Evolutionary conservation across 2,113 vertebrate genomes (phyloP), one percentile per base, ranked within the genome.

Genomic region (Oncorhynchus gorbuscha): DNA sequence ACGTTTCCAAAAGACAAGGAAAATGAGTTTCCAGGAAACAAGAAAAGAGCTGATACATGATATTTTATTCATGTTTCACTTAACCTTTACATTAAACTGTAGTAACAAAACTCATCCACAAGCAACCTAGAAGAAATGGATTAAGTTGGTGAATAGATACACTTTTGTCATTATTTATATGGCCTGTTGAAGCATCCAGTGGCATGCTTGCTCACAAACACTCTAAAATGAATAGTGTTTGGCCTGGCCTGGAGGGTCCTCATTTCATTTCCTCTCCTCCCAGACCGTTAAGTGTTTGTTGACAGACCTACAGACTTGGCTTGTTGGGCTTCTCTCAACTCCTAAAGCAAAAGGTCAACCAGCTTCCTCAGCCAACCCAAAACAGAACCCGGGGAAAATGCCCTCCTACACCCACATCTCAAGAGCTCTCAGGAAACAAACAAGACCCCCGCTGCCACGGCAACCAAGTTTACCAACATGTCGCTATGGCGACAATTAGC

Each of bases 391-490:
- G 71, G 79, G 83, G 84, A 85, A 85, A 88, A 88, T 89, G 84
- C 87, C 86, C 32, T 30, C 78, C 81, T 75, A 81, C 58, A 74
- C 76, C 88, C 79, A 86, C 69, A 69, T 65, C 86, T 86, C 76
- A 71, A 91, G 91, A 84, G 87, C 89, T 89, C 90, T 90, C 74
- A 68, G 82, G 81, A 88, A 87, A 91, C 86, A 90, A 90, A 90
- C 76, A 78, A 74, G 86, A 84, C 88, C 87, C 88, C 88, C 84
- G 88, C 86, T 88, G 82, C 85, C 87, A 83, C 80, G 71, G 88
- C 92, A 90, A 89, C 89, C 86, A 87, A 89, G 89, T 92, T 91
- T 92, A 92, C 88, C 86, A 92, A 92, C 90, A 91, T 87, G 90
- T 93, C 79, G 84, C 90, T 89, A 92, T 93, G 93, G 91, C 86